Percentiles rank a stretch among this genome's conserved stretches.
Conservation (phyloP, 2,797 vertebrate species). For the Sebastes diploproa region DNA sequence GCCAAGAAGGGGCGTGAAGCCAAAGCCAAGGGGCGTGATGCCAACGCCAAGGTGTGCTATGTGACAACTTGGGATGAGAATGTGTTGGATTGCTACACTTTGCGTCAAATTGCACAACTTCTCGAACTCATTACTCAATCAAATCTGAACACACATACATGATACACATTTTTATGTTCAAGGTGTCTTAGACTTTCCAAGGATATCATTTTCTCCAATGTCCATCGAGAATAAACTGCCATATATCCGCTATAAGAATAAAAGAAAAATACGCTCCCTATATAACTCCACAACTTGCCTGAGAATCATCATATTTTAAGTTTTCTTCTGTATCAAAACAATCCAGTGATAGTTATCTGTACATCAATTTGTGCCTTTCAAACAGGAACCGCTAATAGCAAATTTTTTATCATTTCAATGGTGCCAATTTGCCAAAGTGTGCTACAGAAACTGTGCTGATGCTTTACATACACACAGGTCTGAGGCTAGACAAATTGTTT, state of each 20-base stretch:
- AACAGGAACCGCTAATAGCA: neutral
- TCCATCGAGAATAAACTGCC: neutral
- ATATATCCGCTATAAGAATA: too few relatives aligned
- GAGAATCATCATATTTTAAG: neutral
- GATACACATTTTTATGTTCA: neutral
- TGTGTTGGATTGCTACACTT: neutral
- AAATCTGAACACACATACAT: neutral
- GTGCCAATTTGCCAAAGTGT: neutral
- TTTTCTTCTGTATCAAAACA: neutral
- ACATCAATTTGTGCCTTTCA: neutral
- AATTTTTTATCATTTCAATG: neutral
- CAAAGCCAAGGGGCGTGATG: too few relatives aligned
- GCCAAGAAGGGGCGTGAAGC: too few relatives aligned
- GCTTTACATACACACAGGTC: conserved; percentile 17
- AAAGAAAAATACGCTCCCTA: neutral
- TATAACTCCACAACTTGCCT: neutral
- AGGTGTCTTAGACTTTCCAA: neutral
- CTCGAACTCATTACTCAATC: neutral
- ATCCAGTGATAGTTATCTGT: neutral
- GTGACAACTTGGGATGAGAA: too few relatives aligned
- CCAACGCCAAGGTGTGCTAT: too few relatives aligned
- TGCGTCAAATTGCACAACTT: neutral
- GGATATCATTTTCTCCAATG: neutral
- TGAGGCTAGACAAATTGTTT: conserved; percentile 21
- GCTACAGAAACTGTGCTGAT: neutral